Conservation (phyloP, 2,888 invertebrate species). For the Anarsia innoxiella region DNA sequence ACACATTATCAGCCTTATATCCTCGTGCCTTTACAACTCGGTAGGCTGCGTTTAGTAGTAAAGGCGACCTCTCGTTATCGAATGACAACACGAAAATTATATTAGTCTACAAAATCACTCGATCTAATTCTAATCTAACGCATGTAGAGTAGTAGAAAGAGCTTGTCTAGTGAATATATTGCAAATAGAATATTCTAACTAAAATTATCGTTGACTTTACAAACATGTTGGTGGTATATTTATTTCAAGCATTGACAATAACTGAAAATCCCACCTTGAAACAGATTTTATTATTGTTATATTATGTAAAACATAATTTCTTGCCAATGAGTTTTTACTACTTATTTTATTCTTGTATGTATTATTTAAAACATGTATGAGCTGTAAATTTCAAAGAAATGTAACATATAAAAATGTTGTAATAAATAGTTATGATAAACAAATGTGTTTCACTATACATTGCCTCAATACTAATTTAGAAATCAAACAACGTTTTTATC, state of each 20-base stretch:
- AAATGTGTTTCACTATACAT: too few relatives aligned
- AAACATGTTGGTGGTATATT: conserved; percentile 1
- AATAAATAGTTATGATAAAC: conserved; percentile 29
- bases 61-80: too few relatives aligned
- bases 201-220: too few relatives aligned
- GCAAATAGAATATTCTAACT: conserved; percentile 3
- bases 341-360: conserved; percentile 16
- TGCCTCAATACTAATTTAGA: too few relatives aligned
- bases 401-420: conserved; percentile 41
- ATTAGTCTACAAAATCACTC: too few relatives aligned
- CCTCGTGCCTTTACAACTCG: too few relatives aligned
- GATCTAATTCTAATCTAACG: too few relatives aligned
- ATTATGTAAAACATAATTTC: conserved; percentile 30
- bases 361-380: conserved; percentile 17
- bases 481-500: too few relatives aligned
- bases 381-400: conserved; percentile 21
- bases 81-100: too few relatives aligned
- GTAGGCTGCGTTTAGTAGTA: too few relatives aligned
- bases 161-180: conserved; percentile 7
- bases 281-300: conserved; percentile 22
- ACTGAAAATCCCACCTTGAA: conserved; percentile 43
- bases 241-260: conserved; percentile 36
- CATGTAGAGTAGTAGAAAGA: conserved; percentile 3
- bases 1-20: too few relatives aligned
- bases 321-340: conserved; percentile 35